Base-by-base conservation (phyloP, 2,797 vertebrate genomes). In the Heliangelus exortis region DNA sequence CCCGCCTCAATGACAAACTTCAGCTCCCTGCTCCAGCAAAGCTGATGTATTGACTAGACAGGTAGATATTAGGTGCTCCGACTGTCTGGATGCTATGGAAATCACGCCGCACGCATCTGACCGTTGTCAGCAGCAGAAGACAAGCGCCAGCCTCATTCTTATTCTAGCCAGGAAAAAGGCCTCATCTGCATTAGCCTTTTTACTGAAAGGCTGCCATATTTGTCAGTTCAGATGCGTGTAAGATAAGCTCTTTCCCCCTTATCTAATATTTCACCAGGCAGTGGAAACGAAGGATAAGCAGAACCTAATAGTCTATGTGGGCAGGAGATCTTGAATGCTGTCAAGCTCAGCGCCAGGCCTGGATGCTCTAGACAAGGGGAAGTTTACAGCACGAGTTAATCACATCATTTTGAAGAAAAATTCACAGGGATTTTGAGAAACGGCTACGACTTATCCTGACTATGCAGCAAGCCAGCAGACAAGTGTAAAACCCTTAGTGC, bases 81-180 rank as follows among this genome's bases (percentile, higher is more conserved):
- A 94, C 97, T 97, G 97, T 98, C 97, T 98, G 97, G 97, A 92
- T 95, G 95, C 96, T 97, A 97, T 97, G 97, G 97, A 98, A 98
- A 98, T 98, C 89, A 95, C 6, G 59, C 71, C 3, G 55, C 84
- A 91, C 68, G 84, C 95, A 95, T 97, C 76, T 97, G 97, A 96
- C 97, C 97, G 93, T 90, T 83, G 77, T 97, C 97, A 93, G 89
- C 29, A 5, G 93, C 96, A 92, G 83, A 96, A 97, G 96, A 97
- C 95, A 93, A 88, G 94, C 43, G 15, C 47, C 4, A 20, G 92
- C 86, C 95, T 97, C 96, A 97, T 97, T 98, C 94, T 96, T 95
- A 98, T 97, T 98, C 98, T 18, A 97, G 82, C 93, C 96, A 89
- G 97, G 93, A 89, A 97, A 93, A 89, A 77, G 88, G 73, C 88